A percentile compares a stretch with the other conserved stretches of the same genome.
Evolutionary conservation across 2,113 vertebrate genomes (phyloP).

Genomic region (Gnathonemus echidnorhynchus): DNA sequence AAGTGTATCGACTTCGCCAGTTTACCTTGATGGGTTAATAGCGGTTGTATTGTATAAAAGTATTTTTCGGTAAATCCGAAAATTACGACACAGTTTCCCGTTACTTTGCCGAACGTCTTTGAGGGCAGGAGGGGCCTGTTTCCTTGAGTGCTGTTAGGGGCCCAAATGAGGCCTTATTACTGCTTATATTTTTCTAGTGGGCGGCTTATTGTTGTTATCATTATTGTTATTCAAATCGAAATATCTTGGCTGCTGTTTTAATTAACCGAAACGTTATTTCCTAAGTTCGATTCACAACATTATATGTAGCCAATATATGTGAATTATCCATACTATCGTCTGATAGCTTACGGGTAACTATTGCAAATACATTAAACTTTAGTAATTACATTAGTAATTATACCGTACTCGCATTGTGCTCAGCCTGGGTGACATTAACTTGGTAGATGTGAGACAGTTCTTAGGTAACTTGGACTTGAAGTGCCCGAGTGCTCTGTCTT

Average conservation of each 20-base stretch:
- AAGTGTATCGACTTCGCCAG: not conserved
- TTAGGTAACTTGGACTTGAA: not conserved
- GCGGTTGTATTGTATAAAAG: not conserved
- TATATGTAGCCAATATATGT: not conserved
- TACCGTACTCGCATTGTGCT: not conserved
- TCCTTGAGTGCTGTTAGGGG: not conserved
- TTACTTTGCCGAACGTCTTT: not conserved
- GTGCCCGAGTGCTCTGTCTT: not conserved
- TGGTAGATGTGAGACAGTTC: not conserved
- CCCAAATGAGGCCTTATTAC: not conserved
- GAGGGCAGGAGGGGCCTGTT: not conserved
- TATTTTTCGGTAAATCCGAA: not conserved
- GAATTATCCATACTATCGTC: not conserved
- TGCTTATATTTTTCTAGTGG: not conserved
- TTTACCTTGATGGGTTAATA: not conserved
- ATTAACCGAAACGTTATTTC: not conserved
- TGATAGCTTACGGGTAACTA: not conserved
- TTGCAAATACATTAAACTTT: not conserved
- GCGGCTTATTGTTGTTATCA: not conserved
- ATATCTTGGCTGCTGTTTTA: not conserved
- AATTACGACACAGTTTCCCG: not conserved
- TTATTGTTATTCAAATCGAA: not conserved
- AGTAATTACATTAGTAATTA: not conserved
- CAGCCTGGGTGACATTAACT: not conserved
- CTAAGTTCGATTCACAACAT: not conserved